Evolutionary conservation across 2,888 invertebrate genomes (phyloP).

Genomic region (Belgica antarctica): DNA sequence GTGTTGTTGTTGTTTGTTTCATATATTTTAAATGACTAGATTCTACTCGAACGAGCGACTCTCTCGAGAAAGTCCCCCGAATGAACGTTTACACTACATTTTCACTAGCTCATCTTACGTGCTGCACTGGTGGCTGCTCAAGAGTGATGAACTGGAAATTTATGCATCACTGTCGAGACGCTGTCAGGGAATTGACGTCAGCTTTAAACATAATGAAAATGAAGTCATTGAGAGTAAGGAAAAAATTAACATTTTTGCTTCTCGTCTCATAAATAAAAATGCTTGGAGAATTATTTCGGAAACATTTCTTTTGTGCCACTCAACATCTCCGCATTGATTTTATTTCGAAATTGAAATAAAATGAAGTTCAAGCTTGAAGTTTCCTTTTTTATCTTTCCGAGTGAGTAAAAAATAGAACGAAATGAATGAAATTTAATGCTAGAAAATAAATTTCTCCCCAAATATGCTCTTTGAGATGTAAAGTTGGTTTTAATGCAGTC

Average conservation of each 20-base stretch:
- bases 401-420: too few species aligned
- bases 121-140: neutral
- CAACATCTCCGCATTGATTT: neutral
- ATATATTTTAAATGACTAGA: slow-evolving; percentile 39
- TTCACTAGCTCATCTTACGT: neutral
- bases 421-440: slow-evolving; percentile 2
- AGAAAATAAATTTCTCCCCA: slow-evolving; percentile 19
- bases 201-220: neutral
- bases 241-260: neutral
- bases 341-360: neutral
- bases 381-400: neutral
- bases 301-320: slow-evolving; percentile 8
- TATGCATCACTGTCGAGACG: slow-evolving; percentile 20
- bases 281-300: too few species aligned
- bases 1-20: neutral
- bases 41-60: slow-evolving; percentile 19
- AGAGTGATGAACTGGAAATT: slow-evolving; percentile 19
- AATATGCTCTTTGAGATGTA: slow-evolving; percentile 18
- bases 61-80: neutral
- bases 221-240: neutral
- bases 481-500: slow-evolving; percentile 41
- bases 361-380: neutral
- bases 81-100: neutral
- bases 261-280: neutral
- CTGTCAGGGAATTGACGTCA: neutral